Evolutionary conservation across 2,797 vertebrate genomes (phyloP), one percentile per base, ranked within the genome.

Genomic region (Dendrocincla fuliginosa): DNA sequence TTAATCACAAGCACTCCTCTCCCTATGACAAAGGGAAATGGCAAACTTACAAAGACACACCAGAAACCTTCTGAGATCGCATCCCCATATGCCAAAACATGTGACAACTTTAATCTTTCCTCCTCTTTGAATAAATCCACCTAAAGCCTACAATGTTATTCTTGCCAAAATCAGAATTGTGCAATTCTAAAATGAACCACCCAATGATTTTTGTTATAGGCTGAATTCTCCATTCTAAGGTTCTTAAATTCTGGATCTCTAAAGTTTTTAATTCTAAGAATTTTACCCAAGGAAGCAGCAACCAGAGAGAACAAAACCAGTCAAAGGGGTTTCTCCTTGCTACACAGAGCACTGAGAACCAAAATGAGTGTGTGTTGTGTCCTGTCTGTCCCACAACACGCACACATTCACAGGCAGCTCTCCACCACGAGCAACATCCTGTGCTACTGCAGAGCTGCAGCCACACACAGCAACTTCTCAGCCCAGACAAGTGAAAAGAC

Each of bases 21-120:
- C 68, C 68, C 67, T 63, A 16, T 37, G 44, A 93, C 80, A 93
- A 86, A 90, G 52, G 73, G 70, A 94, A 96, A 96, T 30, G 6
- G 84, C 55, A 88, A 93, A 88, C 33, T 90, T 84, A 60, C 47
- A 93, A 91, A 50, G 79, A 73, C 46, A 65, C 24, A 89, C 13
- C 65, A 88, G 67, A 76, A 86, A 64, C 33, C 25, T 88, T 42
- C 67, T 16, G 30, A 69, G 37, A 79, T 77, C 4, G 2, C 49
- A 77, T 65, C 44, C 67, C 70, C 28, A 35, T 42, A 79, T 87
- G 79, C 61, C 39, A 85, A 87, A 92, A 85, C 77, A 73, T n/a
- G 35, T 30, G 61, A 94, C 3, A 3, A 57, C 39, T 61, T 27
- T 18, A 20, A 68, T 20, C 44, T 28, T 11, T 50, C 68, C n/a